phyloP scores from a whole-genome alignment of 2,113 vertebrate genomes.

The Syrrhaptes paradoxus region DNA sequence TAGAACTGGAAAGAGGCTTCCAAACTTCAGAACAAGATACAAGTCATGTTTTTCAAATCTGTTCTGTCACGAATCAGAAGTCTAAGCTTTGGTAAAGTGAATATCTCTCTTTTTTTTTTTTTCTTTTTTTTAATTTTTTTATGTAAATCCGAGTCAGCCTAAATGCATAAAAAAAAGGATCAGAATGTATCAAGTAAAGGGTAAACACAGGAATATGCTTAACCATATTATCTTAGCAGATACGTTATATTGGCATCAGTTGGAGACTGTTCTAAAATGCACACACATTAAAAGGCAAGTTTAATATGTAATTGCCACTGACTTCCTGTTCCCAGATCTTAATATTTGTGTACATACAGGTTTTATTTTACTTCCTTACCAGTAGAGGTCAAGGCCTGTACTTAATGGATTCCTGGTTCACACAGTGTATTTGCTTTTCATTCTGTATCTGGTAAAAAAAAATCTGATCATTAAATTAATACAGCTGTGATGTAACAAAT shows the following conservation, averaged over 20 bases:
- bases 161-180: not conserved
- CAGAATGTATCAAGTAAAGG: not conserved
- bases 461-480: constrained; percentile 31
- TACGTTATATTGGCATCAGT: not conserved
- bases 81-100: not conserved
- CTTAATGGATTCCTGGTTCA: constrained; percentile 34
- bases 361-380: constrained; percentile 29
- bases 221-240: not conserved
- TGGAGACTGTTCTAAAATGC: not conserved
- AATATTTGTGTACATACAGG: constrained; percentile 37
- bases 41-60: not conserved
- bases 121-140: not conserved
- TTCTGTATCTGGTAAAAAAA: not conserved
- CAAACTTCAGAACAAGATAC: not conserved
- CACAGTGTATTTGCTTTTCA: constrained; percentile 24
- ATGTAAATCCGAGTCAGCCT: not conserved
- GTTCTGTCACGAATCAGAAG: not conserved
- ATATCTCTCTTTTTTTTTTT: not conserved
- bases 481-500: not conserved
- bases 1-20: not conserved
- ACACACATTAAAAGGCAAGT: constrained; percentile 15
- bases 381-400: constrained; percentile 21
- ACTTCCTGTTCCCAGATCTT: constrained; percentile 28
- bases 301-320: constrained; percentile 2
- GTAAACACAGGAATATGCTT: not conserved